A percentile compares a stretch with the other conserved stretches of the same genome.
Conservation (phyloP, 2,888 invertebrate genomes). For the Napeogenes sylphis region DNA sequence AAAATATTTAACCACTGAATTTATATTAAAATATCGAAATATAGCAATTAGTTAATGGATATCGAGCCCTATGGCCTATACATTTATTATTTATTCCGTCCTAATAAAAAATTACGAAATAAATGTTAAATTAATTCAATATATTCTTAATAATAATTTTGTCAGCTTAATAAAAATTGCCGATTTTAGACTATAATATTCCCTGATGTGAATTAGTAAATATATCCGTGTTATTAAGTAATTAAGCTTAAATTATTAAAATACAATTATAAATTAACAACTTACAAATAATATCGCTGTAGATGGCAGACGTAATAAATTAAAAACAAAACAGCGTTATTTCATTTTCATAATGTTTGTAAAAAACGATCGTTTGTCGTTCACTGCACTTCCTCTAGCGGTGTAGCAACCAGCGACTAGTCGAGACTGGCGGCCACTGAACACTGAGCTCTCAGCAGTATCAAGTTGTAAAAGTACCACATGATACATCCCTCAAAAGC, state of each 20-base stretch:
- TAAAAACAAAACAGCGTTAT: constrained; percentile 10
- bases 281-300: constrained; percentile 10
- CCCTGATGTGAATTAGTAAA: too few species aligned
- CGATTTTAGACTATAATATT: too few species aligned
- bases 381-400: constrained; percentile 68
- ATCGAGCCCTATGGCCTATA: too few species aligned
- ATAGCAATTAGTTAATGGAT: too few species aligned
- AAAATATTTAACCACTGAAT: too few species aligned
- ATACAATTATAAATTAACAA: not conserved
- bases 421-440: constrained; percentile 40
- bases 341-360: constrained; percentile 14
- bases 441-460: not conserved
- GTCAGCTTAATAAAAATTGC: too few species aligned
- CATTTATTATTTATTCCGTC: too few species aligned
- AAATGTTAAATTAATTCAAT: too few species aligned
- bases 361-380: constrained; percentile 39
- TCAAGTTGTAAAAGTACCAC: constrained; percentile 8
- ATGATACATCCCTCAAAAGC: not conserved
- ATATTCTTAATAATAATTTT: too few species aligned
- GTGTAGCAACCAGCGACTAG: constrained; percentile 38
- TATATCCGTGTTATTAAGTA: too few species aligned
- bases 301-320: not conserved
- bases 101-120: too few species aligned
- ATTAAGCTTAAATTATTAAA: not conserved
- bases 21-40: too few species aligned